These are phyloP conservation scores for Sylvia atricapilla DNA, from an alignment of 2,113 vertebrate genomes.

Conservation along the genomic window DNA sequence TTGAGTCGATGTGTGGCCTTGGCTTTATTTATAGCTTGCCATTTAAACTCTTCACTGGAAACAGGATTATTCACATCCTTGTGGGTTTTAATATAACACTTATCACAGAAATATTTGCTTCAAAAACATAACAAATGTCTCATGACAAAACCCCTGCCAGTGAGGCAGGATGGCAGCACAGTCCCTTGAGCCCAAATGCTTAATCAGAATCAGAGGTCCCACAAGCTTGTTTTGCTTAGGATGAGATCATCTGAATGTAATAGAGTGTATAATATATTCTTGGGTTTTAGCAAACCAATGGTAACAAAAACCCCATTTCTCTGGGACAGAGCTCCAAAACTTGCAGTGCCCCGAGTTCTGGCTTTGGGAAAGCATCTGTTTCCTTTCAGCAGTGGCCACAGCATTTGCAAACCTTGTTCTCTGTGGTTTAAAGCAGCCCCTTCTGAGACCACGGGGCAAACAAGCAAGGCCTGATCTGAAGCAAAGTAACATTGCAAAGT, in stretches of 20 bases:
- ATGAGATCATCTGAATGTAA: slow-evolving; percentile 51
- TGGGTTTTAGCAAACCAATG: background rate
- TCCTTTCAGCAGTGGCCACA: background rate
- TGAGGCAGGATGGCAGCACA: slow-evolving; percentile 4
- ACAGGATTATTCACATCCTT: slow-evolving; percentile 59
- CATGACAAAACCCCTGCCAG: slow-evolving; percentile 47
- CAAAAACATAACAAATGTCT: slow-evolving; percentile 47
- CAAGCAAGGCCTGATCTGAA: background rate
- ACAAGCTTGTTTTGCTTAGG: slow-evolving; percentile 34
- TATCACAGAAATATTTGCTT: slow-evolving; percentile 58
- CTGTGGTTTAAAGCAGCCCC: background rate
- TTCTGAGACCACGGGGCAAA: background rate
- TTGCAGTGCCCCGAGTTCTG: background rate
- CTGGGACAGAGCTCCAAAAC: background rate
- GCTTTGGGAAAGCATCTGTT: background rate
- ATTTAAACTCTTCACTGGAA: slow-evolving; percentile 45
- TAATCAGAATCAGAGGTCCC: slow-evolving; percentile 53
- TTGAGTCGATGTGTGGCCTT: slow-evolving; percentile 43
- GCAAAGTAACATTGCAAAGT: background rate
- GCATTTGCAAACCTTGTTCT: slow-evolving; percentile 1
- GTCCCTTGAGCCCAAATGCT: background rate
- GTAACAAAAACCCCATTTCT: slow-evolving; percentile 37
- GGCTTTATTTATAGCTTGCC: slow-evolving; percentile 44
- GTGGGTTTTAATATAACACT: slow-evolving; percentile 48
- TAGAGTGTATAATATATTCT: background rate